These are phyloP conservation scores for Leistus spinibarbis DNA, from an alignment of 2,888 invertebrate species.

Conservation along the genomic window DNA sequence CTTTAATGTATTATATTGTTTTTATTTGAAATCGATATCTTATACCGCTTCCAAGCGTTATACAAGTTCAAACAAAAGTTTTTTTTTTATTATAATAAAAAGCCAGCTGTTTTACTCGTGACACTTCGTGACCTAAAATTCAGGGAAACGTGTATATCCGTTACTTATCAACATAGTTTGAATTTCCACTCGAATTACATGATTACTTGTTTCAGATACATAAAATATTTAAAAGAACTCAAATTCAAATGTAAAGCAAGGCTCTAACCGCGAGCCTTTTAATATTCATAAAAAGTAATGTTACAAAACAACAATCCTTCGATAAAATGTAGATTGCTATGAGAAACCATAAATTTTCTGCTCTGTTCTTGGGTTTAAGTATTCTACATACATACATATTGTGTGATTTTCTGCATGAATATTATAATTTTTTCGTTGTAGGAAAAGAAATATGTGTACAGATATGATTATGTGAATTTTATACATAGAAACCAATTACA, in stretches of 20 bases:
- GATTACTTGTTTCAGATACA: not conserved
- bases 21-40: not conserved
- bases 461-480: conserved; percentile 6
- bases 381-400: no score
- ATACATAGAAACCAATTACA: conserved; percentile 28
- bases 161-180: no score
- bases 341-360: not conserved
- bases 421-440: not conserved
- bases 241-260: not conserved
- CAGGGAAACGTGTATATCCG: no score
- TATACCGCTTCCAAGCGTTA: not conserved
- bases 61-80: not conserved
- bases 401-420: not conserved
- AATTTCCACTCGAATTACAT: not conserved
- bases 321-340: not conserved
- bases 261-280: not conserved
- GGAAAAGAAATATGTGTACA: not conserved
- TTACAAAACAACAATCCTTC: not conserved
- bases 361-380: not conserved
- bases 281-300: not conserved
- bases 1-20: not conserved
- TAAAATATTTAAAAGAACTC: not conserved
- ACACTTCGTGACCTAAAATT: no score
- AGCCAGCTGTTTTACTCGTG: not conserved
- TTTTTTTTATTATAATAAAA: not conserved